These are phyloP conservation scores for Holacanthus passer DNA, from an alignment of 2,113 vertebrate genomes.

Conservation along the genomic window DNA sequence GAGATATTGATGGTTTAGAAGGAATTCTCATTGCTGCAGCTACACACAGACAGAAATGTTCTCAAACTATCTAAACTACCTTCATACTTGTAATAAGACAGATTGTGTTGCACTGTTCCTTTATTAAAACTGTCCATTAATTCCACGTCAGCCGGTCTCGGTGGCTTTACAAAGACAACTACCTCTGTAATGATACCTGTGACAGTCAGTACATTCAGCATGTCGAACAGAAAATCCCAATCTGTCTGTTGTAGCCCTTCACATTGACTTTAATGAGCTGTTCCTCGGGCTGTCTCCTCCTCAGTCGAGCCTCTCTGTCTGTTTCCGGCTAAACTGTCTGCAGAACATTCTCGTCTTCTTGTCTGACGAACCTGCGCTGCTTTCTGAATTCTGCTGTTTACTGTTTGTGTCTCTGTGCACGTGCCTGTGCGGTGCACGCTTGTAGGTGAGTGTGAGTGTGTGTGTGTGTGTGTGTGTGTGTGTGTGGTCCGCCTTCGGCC, in stretches of 20 bases:
- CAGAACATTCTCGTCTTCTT: conserved; percentile 18
- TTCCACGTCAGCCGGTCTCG: background rate
- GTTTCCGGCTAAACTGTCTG: conserved; percentile 40
- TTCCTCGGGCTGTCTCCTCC: conserved; percentile 34
- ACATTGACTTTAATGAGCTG: conserved; percentile 58
- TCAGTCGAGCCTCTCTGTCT: conserved; percentile 25
- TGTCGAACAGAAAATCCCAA: conserved; percentile 27
- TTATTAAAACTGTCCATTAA: background rate
- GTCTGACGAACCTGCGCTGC: conserved; percentile 23
- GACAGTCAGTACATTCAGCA: conserved; percentile 19
- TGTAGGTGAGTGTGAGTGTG: conserved; percentile 15
- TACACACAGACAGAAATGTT: background rate
- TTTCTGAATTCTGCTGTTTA: conserved; percentile 20
- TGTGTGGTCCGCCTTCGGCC: conserved; percentile 52
- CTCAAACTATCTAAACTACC: background rate
- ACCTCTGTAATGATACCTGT: conserved; percentile 23
- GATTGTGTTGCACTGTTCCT: background rate
- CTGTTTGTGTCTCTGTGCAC: background rate
- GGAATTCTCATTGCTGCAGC: background rate
- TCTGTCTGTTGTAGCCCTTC: conserved; percentile 37
- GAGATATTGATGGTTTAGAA: background rate
- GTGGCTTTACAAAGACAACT: conserved; percentile 4
- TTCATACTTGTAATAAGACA: background rate
- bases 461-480: no score
- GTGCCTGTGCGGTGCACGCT: conserved; percentile 11